Conservation (phyloP, 2,888 invertebrate genomes). For the Hermaeophaga mercurialis region DNA sequence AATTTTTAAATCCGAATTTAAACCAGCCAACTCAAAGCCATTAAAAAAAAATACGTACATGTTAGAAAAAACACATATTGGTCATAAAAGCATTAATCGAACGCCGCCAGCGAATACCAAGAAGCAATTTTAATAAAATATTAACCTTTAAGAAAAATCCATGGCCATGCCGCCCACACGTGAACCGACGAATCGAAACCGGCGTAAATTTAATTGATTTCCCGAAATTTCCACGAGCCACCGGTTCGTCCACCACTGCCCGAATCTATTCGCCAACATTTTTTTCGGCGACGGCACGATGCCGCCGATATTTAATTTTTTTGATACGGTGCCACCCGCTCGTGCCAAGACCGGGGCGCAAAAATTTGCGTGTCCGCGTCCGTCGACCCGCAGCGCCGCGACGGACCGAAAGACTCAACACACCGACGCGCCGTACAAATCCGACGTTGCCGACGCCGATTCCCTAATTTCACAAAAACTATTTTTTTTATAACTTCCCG, state of each 20-base stretch:
- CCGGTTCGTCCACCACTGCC: constrained; percentile 1
- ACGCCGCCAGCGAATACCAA: too few species aligned
- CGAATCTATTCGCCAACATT: neutral
- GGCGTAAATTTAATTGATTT: constrained; percentile 1
- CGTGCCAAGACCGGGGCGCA: constrained; percentile 17
- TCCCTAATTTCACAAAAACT: neutral
- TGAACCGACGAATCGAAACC: constrained; percentile 22
- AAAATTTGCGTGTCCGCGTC: constrained; percentile 32
- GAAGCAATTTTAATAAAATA: too few species aligned
- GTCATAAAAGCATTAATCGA: too few species aligned
- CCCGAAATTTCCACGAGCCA: constrained; percentile 9
- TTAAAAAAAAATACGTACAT: too few species aligned
- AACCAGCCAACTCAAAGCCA: too few species aligned
- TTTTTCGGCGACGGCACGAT: neutral
- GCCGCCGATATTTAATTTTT: neutral
- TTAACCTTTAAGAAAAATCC: constrained; percentile 5
- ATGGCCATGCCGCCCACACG: constrained; percentile 31
- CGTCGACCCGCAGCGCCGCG: constrained; percentile 31
- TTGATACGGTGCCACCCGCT: constrained; percentile 8
- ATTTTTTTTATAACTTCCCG: neutral
- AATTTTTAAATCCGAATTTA: too few species aligned
- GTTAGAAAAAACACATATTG: too few species aligned
- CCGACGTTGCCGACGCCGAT: constrained; percentile 1
- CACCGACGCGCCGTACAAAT: constrained; percentile 8
- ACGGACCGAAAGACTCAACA: constrained; percentile 18